A percentile compares a stretch with the other conserved stretches of the same genome.
Conservation (phyloP, 2,113 vertebrate genomes). For the Oncorhynchus clarkii region DNA sequence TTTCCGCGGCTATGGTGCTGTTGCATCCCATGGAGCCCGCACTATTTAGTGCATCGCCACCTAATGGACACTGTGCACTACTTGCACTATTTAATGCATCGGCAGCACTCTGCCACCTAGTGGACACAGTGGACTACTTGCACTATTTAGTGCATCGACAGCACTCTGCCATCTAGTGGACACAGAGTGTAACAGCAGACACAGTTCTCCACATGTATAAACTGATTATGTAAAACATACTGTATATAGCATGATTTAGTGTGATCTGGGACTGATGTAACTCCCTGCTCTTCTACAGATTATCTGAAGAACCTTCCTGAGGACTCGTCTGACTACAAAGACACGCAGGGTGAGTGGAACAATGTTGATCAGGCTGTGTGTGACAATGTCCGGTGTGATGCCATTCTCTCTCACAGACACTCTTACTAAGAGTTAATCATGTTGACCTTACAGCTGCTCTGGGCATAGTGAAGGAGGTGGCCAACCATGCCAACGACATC, state of each 20-base stretch:
- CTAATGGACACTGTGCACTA: constrained; percentile 31
- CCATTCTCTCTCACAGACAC: no score
- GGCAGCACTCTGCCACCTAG: no score
- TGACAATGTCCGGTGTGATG: no score
- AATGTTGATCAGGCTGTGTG: neutral
- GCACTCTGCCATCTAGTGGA: constrained; percentile 44
- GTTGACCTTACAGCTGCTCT: constrained; percentile 81
- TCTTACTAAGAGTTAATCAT: constrained; percentile 26
- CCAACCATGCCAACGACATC: constrained; percentile 97
- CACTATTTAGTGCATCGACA: neutral
- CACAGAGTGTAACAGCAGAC: neutral
- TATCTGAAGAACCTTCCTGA: constrained; percentile 95
- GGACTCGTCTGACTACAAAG: constrained; percentile 90
- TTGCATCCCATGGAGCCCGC: no score
- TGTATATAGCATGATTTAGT: neutral
- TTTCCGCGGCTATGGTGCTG: no score
- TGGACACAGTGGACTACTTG: no score
- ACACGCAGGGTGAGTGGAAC: constrained; percentile 85
- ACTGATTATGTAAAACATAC: no score
- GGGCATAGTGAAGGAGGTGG: constrained; percentile 94
- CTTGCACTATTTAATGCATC: no score
- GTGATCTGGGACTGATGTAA: neutral
- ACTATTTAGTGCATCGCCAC: constrained; percentile 13
- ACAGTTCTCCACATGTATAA: neutral
- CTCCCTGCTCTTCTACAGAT: constrained; percentile 74